Conservation (phyloP, 2,797 vertebrate genomes). For the Ctenopoma kingsleyae region DNA sequence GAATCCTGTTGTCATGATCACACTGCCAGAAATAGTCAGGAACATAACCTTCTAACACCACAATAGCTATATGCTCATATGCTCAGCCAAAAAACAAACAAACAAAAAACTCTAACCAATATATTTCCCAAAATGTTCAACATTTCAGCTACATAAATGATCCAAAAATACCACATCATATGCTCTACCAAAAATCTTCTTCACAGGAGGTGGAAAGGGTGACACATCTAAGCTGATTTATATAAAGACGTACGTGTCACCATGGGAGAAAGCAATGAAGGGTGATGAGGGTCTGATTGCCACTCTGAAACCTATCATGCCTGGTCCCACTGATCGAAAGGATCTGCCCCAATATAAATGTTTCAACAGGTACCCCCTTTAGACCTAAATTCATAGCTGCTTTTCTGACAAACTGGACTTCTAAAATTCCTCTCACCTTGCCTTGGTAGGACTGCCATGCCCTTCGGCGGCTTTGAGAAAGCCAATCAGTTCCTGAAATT, state of each 20-base stretch:
- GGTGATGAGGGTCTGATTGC: constrained; percentile 89
- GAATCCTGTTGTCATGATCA: too few relatives aligned
- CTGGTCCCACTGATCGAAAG: constrained; percentile 80
- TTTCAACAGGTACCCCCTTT: constrained; percentile 92
- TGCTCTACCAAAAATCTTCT: constrained; percentile 1
- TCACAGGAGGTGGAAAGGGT: constrained; percentile 61
- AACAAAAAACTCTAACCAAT: background rate
- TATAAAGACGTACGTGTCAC: constrained; percentile 92
- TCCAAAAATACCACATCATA: background rate
- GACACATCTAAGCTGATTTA: constrained; percentile 30
- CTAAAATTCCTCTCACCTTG: constrained; percentile 31
- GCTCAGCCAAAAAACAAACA: too few relatives aligned
- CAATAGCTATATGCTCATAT: too few relatives aligned
- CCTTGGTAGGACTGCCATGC: constrained; percentile 89
- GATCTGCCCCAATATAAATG: constrained; percentile 90
- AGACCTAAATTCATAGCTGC: background rate
- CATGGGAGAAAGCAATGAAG: constrained; percentile 98
- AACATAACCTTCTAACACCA: too few relatives aligned
- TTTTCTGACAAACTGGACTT: background rate
- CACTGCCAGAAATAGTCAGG: too few relatives aligned
- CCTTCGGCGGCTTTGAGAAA: constrained; percentile 95
- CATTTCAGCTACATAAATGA: constrained; percentile 1
- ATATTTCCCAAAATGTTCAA: background rate
- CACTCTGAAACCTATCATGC: constrained; percentile 87
- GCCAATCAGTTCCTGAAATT: constrained; percentile 97